Evolutionary conservation across 1,140 invertebrate genomes (phyloP), one percentile per base, ranked within the genome.

Genomic region (Euwallacea similis): DNA sequence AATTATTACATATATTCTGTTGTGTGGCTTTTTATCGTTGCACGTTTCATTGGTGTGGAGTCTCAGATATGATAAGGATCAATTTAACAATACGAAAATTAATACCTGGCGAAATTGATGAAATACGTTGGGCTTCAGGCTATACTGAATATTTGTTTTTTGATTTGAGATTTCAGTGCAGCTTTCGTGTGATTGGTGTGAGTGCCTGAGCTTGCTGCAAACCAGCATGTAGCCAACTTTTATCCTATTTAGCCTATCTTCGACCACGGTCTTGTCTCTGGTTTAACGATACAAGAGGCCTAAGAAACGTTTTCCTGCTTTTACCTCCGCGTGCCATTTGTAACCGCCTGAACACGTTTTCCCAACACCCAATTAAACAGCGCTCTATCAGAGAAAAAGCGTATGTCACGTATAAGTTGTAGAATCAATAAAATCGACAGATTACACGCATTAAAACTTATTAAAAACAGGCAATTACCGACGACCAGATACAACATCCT

Each of bases 361-460:
- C 65, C 54, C 65, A 58, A 66, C 65, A 66, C 65, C 65, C 65
- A 66, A 66, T 66, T 66, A 66, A 66, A 58, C 58, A 13, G 11
- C 42, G 63, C 21, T 16, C 46, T 41, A 43, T 56, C 41, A n/a
- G 41, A 21, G 54, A 66, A 66, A 66, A 58, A 66, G 11, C 41
- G 53, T 50, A 15, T 33, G 65, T 66, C 65, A 66, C 53, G 65
- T 66, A 44, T 56, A 66, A 66, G 21, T 66, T 66, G 65, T 66
- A 66, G 65, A 56, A 66, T 66, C 65, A 66, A 66, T 66, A 66
- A 66, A 66, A 66, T 66, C 65, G 54, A 66, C 65, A 66, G 53
- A 66, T 66, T 66, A 66, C 65, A 66, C 65, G 42, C 65, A 66
- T 66, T 66, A 66, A 58, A 66, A 66, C 65, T 66, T 66, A 66